A percentile compares a stretch with the other conserved stretches of the same genome.
Evolutionary conservation across 2,888 invertebrate genomes (phyloP).

Genomic region (Endomychus coccineus): DNA sequence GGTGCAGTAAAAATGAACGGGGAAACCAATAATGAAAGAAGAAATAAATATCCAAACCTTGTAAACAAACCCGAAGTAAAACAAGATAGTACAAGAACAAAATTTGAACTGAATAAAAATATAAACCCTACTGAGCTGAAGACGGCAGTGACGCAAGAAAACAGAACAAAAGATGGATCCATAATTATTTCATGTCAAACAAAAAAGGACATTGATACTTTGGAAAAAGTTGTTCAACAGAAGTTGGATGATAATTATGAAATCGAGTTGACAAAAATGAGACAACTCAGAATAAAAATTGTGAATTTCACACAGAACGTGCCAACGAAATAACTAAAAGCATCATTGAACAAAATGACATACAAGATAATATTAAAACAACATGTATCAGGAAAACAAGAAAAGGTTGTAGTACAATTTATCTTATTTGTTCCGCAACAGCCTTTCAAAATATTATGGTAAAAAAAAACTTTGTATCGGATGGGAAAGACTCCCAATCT

Average conservation of each 20-base stretch:
- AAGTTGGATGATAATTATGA: not conserved
- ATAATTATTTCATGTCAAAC: constrained; percentile 2
- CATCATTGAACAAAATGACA: constrained; percentile 1
- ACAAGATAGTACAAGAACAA: not conserved
- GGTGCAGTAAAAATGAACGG: too few species aligned
- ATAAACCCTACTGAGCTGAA: constrained; percentile 1
- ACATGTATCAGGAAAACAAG: not conserved
- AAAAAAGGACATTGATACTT: not conserved
- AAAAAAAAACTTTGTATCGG: not conserved
- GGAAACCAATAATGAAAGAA: too few species aligned
- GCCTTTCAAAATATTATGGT: constrained; percentile 1
- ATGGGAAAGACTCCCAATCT: not conserved
- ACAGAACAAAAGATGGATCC: too few species aligned
- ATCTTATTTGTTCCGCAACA: not conserved
- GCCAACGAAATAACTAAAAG: not conserved
- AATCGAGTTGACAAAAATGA: too few species aligned
- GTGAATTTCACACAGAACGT: not conserved
- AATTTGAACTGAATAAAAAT: not conserved
- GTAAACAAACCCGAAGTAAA: not conserved
- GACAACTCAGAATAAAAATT: constrained; percentile 1
- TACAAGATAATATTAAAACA: too few species aligned
- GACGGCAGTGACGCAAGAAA: not conserved
- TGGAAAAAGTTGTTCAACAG: not conserved
- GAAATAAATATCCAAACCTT: not conserved
- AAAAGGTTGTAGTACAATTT: not conserved